Evolutionary conservation across 1,140 invertebrate genomes (phyloP).

Genomic region (Drosophila trapezifrons): DNA sequence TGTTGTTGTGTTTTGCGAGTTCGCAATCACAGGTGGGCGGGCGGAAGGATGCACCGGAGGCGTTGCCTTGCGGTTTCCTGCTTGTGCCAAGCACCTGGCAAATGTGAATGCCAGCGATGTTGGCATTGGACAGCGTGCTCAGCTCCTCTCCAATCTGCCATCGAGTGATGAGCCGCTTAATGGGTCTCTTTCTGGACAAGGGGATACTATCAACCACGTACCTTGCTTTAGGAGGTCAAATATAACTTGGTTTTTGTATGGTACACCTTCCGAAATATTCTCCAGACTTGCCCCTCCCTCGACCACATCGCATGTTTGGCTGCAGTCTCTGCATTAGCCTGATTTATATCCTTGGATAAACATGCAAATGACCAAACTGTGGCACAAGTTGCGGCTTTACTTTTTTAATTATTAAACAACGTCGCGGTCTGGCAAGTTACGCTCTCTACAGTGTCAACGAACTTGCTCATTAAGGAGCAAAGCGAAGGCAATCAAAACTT

Average conservation of each 20-base stretch:
- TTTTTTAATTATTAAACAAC: conserved; percentile 75
- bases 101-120: conserved; percentile 34
- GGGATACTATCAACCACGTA: background rate
- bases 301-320: conserved; percentile 64
- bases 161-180: conserved; percentile 11
- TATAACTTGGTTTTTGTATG: background rate
- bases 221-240: no score
- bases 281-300: background rate
- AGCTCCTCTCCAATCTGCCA: conserved; percentile 4
- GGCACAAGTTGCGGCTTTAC: conserved; percentile 32
- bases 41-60: conserved; percentile 26
- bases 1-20: conserved; percentile 28
- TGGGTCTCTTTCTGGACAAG: conserved; percentile 11
- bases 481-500: conserved; percentile 65
- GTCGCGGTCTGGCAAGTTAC: conserved; percentile 48
- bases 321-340: conserved; percentile 66
- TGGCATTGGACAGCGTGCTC: conserved; percentile 28
- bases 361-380: conserved; percentile 63
- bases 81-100: conserved; percentile 36
- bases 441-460: conserved; percentile 31
- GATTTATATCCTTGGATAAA: conserved; percentile 56
- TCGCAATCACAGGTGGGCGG: conserved; percentile 50
- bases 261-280: background rate
- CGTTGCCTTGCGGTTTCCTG: conserved; percentile 60
- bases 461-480: conserved; percentile 65